phyloP scores from a whole-genome alignment of 2,888 invertebrate species.

The Leptopilina myrica region DNA sequence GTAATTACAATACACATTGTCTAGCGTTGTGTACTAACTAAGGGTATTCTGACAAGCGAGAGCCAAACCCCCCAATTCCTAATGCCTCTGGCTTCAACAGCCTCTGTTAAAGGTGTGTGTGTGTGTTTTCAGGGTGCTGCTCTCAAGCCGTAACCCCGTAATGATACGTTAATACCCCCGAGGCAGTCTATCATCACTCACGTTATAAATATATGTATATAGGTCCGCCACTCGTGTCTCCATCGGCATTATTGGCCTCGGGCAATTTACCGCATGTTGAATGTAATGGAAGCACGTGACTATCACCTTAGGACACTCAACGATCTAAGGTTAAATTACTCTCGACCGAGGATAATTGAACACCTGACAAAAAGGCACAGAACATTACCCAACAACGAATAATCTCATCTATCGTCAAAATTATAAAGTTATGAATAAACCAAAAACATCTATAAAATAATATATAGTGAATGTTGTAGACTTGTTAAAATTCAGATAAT shows the following conservation, averaged over 20 bases:
- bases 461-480: no score
- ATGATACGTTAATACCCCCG: conserved; percentile 70
- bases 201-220: conserved; percentile 44
- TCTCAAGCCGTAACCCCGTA: conserved; percentile 60
- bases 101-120: conserved; percentile 41
- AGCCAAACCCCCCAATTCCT: conserved; percentile 51
- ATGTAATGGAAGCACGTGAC: conserved; percentile 55
- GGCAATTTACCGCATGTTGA: conserved; percentile 61
- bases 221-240: conserved; percentile 33
- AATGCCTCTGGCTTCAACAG: conserved; percentile 47
- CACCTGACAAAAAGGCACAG: no score
- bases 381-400: no score
- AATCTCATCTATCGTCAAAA: no score
- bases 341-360: background rate
- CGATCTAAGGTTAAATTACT: conserved; percentile 26
- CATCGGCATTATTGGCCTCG: conserved; percentile 46
- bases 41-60: conserved; percentile 63
- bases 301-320: conserved; percentile 38
- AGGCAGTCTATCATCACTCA: conserved; percentile 65
- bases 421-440: no score
- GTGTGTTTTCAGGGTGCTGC: conserved; percentile 15
- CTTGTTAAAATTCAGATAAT: no score
- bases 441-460: no score
- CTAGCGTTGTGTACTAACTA: conserved; percentile 61
- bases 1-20: conserved; percentile 70